Evolutionary conservation across 2,797 vertebrate genomes (phyloP).

Genomic region (Trachops cirrhosus): DNA sequence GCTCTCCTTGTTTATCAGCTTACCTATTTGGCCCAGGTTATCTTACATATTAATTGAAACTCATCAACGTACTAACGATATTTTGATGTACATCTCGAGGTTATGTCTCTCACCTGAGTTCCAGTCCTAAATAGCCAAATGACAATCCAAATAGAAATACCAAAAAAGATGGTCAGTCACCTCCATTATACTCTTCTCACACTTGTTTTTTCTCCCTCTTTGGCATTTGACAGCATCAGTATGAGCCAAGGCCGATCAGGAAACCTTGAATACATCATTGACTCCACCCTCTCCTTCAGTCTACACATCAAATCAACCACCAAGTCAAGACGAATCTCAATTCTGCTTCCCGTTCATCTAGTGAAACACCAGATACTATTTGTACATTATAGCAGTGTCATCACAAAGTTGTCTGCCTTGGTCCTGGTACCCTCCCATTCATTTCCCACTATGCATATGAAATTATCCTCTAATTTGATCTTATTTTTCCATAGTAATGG

Average conservation of each 20-base stretch:
- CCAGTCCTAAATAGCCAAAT: not conserved
- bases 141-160: not conserved
- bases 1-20: not conserved
- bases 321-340: not conserved
- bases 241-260: not conserved
- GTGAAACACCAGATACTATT: not conserved
- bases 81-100: not conserved
- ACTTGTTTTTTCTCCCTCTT: not conserved
- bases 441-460: not conserved
- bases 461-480: not conserved
- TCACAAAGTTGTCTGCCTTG: not conserved
- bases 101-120: not conserved
- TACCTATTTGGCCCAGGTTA: not conserved
- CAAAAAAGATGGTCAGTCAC: not conserved
- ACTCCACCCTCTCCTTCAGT: not conserved
- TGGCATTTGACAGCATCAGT: not conserved
- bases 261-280: not conserved
- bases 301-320: not conserved
- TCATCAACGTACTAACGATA: not conserved
- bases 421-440: not conserved
- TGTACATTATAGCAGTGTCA: fast-evolving
- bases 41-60: not conserved
- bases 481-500: not conserved
- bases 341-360: not conserved
- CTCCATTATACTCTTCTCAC: not conserved